phyloP scores from a whole-genome alignment of 2,888 invertebrate genomes.

The Cheilosia grossa region DNA sequence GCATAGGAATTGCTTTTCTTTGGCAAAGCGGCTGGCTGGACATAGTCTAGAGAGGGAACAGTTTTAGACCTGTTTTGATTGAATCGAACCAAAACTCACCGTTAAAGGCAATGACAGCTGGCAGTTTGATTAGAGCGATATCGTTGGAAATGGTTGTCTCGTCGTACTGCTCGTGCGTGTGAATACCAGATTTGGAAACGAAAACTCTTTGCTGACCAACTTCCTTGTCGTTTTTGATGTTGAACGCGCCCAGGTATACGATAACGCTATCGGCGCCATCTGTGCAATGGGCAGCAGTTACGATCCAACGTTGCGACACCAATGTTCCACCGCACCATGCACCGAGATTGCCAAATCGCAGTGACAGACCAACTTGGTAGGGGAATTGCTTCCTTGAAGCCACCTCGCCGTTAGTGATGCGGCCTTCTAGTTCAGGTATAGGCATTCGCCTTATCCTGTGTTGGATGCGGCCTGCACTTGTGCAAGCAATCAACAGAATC shows the following conservation, averaged over 20 bases:
- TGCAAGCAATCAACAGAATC: constrained; percentile 65
- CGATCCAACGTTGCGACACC: constrained; percentile 76
- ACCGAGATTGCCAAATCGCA: constrained; percentile 27
- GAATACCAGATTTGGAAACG: constrained; percentile 67
- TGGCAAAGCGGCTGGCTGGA: constrained; percentile 78
- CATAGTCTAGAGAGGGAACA: constrained; percentile 19
- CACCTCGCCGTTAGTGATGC: constrained; percentile 76
- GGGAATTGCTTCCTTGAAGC: constrained; percentile 75
- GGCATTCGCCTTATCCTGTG: constrained; percentile 71
- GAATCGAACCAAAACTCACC: constrained; percentile 76
- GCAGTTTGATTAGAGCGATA: constrained; percentile 78
- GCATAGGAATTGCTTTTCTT: constrained; percentile 62
- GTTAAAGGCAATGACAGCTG: constrained; percentile 78
- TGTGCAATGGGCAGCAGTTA: constrained; percentile 79
- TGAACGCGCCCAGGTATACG: constrained; percentile 76
- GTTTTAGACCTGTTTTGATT: not conserved
- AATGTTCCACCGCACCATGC: constrained; percentile 79
- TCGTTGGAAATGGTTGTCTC: constrained; percentile 75
- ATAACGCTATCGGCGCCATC: constrained; percentile 70
- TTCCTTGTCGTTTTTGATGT: constrained; percentile 72
- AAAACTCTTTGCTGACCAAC: constrained; percentile 74
- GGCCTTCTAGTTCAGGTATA: constrained; percentile 71
- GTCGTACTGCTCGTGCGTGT: constrained; percentile 76
- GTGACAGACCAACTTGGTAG: constrained; percentile 75
- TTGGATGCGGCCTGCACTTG: constrained; percentile 55